These are phyloP conservation scores for Hetaerina titia DNA, from an alignment of 2,888 invertebrate species.

Conservation along the genomic window DNA sequence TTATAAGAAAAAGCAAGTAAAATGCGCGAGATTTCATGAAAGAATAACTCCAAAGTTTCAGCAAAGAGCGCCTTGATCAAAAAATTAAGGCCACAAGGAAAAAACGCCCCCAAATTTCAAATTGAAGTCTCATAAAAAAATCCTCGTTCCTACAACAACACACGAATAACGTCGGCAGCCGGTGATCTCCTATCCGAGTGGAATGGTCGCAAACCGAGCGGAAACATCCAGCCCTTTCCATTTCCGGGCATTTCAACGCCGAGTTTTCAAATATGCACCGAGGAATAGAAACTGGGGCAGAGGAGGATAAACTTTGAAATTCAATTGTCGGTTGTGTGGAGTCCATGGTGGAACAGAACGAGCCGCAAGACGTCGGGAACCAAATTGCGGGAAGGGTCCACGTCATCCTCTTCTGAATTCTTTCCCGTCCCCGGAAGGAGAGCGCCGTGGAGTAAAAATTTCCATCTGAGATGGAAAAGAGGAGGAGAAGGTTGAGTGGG, in stretches of 20 bases:
- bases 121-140: background rate
- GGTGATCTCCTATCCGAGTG: no score
- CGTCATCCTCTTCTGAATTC: background rate
- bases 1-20: no score
- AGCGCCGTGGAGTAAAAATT: background rate
- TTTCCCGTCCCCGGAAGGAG: background rate
- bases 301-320: constrained; percentile 13
- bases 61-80: no score
- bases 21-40: no score
- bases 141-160: background rate
- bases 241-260: background rate
- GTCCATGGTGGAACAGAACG: background rate
- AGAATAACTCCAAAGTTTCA: no score
- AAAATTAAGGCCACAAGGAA: no score
- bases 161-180: background rate
- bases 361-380: background rate
- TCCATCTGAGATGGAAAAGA: background rate
- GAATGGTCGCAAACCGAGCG: no score
- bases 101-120: no score
- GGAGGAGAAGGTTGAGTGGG: background rate
- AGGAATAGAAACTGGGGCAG: background rate
- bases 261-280: constrained; percentile 14
- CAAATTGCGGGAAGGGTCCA: background rate
- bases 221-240: background rate
- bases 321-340: background rate